Percentiles rank a stretch among this genome's conserved stretches.
Conservation (phyloP, 2,888 invertebrate species). For the Drosophila melanocephala region DNA sequence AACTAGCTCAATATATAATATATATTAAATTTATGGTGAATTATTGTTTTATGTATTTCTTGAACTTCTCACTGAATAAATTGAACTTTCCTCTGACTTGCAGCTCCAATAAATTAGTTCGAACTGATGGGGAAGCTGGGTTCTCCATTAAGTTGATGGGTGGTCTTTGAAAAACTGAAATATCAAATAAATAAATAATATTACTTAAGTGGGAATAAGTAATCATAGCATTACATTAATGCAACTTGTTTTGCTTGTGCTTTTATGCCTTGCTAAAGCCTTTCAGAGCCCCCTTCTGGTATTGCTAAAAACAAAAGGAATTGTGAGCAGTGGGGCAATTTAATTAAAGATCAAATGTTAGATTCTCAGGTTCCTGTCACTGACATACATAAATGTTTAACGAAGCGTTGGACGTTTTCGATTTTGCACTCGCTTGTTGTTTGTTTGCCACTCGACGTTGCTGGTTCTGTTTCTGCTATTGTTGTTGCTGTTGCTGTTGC, state of each 20-base stretch:
- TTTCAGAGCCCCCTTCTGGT: conserved; percentile 15
- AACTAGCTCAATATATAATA: not conserved
- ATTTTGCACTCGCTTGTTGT: conserved; percentile 54
- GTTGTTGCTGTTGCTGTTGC: conserved; percentile 29
- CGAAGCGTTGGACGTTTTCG: conserved; percentile 77
- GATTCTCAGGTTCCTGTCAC: conserved; percentile 27
- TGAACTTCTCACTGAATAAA: not conserved
- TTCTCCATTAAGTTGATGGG: not conserved
- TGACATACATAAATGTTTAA: conserved; percentile 69
- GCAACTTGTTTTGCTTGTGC: not conserved
- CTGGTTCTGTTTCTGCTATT: not conserved
- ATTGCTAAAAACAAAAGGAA: conserved; percentile 14
- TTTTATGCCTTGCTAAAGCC: not conserved
- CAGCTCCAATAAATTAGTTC: not conserved
- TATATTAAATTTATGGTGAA: too few relatives aligned
- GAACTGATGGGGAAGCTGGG: not conserved
- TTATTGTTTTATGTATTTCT: not conserved
- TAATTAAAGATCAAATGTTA: conserved; percentile 73
- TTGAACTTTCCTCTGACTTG: not conserved
- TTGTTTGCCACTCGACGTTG: conserved; percentile 24
- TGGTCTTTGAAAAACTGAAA: not conserved
- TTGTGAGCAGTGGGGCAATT: conserved; percentile 47
- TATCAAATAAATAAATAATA: conserved; percentile 1
- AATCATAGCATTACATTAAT: too few relatives aligned
- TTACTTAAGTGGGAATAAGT: too few relatives aligned